Conservation (phyloP, 2,797 vertebrate genomes). For the Taeniopygia guttata region DNA sequence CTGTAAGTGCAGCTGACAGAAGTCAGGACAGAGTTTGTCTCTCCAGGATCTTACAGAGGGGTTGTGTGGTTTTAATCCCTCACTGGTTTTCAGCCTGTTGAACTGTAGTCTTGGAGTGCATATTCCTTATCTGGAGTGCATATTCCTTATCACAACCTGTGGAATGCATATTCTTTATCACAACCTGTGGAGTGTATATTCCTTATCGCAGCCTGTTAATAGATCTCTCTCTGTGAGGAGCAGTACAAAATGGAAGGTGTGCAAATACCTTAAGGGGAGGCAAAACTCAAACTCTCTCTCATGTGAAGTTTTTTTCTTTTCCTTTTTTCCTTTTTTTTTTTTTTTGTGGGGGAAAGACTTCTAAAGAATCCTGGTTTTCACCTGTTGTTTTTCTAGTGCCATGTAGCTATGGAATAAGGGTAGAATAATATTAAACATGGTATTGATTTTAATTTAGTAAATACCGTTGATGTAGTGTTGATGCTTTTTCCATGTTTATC, state of each 20-base stretch:
- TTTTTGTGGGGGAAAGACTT: background rate
- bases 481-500: background rate
- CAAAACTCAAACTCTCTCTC: background rate
- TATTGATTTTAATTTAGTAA: background rate
- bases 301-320: background rate
- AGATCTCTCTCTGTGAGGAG: background rate
- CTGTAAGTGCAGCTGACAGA: background rate
- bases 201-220: fast-evolving
- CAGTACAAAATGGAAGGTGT: background rate
- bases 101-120: background rate
- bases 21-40: background rate
- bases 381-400: background rate
- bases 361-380: background rate
- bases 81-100: background rate
- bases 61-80: background rate
- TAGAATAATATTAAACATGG: background rate
- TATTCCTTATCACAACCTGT: fast-evolving
- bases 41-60: background rate
- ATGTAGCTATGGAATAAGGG: background rate
- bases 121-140: background rate
- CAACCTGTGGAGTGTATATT: background rate
- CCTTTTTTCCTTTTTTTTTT: fast-evolving
- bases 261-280: background rate
- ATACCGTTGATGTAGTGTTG: background rate
- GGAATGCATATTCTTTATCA: background rate